Conservation (phyloP, 2,888 invertebrate genomes). For the Synergus japonicus region DNA sequence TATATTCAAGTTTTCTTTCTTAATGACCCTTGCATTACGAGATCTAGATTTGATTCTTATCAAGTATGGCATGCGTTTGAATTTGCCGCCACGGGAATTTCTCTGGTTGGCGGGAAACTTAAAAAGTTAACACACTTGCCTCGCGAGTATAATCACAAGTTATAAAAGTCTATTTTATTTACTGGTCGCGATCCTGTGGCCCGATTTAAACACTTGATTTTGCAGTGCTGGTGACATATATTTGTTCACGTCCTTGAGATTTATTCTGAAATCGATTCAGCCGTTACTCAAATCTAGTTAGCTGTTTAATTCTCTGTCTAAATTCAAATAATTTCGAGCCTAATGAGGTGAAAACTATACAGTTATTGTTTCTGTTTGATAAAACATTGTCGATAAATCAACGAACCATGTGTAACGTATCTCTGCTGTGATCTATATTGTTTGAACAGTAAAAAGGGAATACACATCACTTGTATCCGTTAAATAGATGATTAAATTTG, state of each 20-base stretch:
- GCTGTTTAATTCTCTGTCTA: neutral
- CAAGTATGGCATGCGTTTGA: constrained; percentile 2
- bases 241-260: neutral
- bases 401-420: neutral
- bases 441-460: constrained; percentile 39
- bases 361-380: constrained; percentile 1
- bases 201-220: neutral
- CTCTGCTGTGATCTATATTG: constrained; percentile 26
- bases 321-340: neutral
- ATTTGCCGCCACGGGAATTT: constrained; percentile 14
- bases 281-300: neutral
- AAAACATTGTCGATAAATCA: constrained; percentile 9
- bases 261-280: neutral
- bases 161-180: neutral
- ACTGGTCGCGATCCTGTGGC: neutral
- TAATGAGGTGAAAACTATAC: neutral
- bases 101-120: neutral
- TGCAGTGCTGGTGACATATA: too few relatives aligned
- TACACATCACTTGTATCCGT: constrained; percentile 36
- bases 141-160: constrained; percentile 7
- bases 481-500: constrained; percentile 61
- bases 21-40: neutral
- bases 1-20: neutral
- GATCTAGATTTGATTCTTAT: constrained; percentile 33
- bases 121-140: constrained; percentile 24